A percentile compares a stretch with the other conserved stretches of the same genome.
phyloP scores from a whole-genome alignment of 2,113 vertebrate species.

The Solea solea region DNA sequence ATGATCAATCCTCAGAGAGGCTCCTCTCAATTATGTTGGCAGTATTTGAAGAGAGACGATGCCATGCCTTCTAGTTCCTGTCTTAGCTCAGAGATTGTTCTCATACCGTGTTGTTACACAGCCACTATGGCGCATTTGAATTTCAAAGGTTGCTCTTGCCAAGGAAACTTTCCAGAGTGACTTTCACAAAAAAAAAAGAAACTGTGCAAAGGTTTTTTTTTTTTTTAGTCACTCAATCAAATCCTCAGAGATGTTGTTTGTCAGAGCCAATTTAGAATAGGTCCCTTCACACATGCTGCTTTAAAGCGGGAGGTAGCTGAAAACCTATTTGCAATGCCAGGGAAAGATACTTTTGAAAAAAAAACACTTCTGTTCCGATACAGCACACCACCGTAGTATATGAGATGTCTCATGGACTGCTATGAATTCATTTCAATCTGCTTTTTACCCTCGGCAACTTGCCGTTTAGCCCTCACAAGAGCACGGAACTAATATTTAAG shows the following conservation, averaged over 20 bases:
- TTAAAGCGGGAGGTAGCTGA: constrained; percentile 19
- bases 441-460: too few relatives aligned
- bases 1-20: constrained; percentile 62
- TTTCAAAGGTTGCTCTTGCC: constrained; percentile 64
- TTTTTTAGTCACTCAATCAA: constrained; percentile 33
- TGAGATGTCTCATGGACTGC: neutral
- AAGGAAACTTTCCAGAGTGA: constrained; percentile 60
- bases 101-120: constrained; percentile 38
- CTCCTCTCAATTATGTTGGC: constrained; percentile 71
- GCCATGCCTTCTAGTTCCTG: constrained; percentile 32
- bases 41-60: constrained; percentile 48
- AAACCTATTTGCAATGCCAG: constrained; percentile 18
- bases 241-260: constrained; percentile 48
- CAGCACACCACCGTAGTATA: neutral
- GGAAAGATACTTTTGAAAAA: constrained; percentile 13
- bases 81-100: constrained; percentile 41
- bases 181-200: constrained; percentile 47
- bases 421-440: neutral
- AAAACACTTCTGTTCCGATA: neutral
- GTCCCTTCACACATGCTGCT: constrained; percentile 22
- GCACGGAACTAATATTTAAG: too few relatives aligned
- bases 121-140: constrained; percentile 52
- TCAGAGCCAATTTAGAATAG: constrained; percentile 54
- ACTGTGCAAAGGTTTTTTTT: constrained; percentile 34
- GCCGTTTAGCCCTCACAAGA: too few relatives aligned